Evolutionary conservation across 2,797 vertebrate species (phyloP).

Genomic region (Phoebastria nigripes): DNA sequence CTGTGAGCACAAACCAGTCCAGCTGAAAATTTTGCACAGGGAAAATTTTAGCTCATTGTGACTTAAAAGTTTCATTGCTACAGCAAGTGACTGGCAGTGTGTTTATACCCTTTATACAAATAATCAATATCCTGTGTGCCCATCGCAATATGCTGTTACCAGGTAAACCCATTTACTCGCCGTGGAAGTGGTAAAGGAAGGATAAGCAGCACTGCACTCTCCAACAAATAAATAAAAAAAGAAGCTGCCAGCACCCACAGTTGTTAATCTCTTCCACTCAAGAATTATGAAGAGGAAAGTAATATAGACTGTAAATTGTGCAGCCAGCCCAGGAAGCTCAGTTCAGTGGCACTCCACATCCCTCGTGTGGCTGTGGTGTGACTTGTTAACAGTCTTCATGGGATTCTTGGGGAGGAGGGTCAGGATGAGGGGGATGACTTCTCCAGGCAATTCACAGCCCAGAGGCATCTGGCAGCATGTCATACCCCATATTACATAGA

Average conservation of each 20-base stretch:
- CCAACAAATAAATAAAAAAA: background rate
- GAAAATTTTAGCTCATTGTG: conserved; percentile 13
- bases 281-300: conserved; percentile 13
- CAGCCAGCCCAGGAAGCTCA: background rate
- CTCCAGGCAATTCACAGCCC: conserved; percentile 17
- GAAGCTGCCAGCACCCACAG: background rate
- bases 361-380: background rate
- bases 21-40: background rate
- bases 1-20: background rate
- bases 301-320: background rate
- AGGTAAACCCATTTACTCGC: conserved; percentile 14
- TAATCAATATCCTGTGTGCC: conserved; percentile 23
- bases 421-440: background rate
- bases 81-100: background rate
- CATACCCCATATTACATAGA: background rate
- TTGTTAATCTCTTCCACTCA: conserved; percentile 11
- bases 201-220: background rate
- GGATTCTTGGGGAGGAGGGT: background rate
- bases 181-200: background rate
- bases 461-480: background rate
- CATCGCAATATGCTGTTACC: background rate
- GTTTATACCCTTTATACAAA: background rate
- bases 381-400: conserved; percentile 21
- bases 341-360: background rate
- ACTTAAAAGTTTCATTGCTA: conserved; percentile 8